Conservation (phyloP, 2,797 vertebrate species). For the Uromys caudimaculatus region DNA sequence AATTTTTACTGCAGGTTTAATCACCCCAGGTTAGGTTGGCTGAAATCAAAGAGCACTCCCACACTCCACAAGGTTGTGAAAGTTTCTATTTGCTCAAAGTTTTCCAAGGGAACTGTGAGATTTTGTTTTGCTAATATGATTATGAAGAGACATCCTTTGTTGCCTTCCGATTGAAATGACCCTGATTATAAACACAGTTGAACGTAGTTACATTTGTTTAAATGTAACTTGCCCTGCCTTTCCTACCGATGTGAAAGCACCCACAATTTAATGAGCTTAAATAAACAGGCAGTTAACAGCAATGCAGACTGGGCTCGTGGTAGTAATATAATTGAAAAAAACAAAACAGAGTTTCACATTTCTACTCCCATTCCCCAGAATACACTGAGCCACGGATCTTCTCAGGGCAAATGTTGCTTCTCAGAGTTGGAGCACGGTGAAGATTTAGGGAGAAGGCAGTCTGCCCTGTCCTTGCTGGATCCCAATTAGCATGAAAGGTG, state of each 20-base stretch:
- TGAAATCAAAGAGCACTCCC: neutral
- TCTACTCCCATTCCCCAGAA: neutral
- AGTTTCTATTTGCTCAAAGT: neutral
- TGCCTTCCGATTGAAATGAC: neutral
- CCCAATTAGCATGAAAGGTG: slow-evolving; percentile 33
- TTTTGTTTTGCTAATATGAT: slow-evolving; percentile 19
- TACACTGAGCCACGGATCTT: neutral
- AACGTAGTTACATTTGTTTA: neutral
- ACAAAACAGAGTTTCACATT: neutral
- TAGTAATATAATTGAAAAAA: neutral
- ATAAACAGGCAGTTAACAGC: neutral
- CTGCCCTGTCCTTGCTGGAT: neutral
- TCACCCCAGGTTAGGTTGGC: neutral
- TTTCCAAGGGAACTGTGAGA: neutral
- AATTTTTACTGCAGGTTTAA: neutral
- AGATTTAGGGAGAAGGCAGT: neutral
- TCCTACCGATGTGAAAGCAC: neutral
- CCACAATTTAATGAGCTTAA: neutral
- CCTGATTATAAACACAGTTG: neutral
- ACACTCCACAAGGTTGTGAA: neutral
- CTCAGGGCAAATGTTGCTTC: neutral
- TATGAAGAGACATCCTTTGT: neutral
- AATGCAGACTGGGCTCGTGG: neutral
- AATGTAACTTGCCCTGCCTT: neutral
- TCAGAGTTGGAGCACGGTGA: neutral